phyloP scores from a whole-genome alignment of 2,113 vertebrate genomes.

The Mastomys coucha region DNA sequence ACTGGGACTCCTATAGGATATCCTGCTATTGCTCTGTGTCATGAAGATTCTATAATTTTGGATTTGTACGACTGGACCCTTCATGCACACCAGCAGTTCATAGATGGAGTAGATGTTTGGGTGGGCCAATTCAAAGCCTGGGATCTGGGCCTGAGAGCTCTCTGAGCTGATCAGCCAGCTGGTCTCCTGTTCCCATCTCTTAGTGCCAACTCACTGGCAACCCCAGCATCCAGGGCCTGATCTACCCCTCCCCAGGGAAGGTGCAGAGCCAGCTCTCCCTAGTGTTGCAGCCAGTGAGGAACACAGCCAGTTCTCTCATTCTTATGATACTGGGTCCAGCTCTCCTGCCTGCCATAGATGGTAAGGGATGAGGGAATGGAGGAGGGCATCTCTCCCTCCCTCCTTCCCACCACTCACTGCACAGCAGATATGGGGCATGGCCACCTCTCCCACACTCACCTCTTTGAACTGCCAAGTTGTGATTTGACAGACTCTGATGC shows the following conservation, averaged over 20 bases:
- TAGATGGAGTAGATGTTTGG: neutral
- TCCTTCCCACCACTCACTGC: no score
- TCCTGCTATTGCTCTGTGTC: neutral
- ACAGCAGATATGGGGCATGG: neutral
- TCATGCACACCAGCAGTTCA: neutral
- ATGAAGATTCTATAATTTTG: neutral
- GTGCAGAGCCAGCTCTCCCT: neutral
- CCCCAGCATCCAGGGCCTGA: neutral
- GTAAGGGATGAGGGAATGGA: neutral
- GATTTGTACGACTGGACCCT: neutral
- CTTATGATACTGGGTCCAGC: neutral
- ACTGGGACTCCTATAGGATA: neutral
- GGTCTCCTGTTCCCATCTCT: neutral
- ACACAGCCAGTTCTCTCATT: neutral
- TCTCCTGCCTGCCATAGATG: neutral
- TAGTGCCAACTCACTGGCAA: neutral
- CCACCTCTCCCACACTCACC: neutral
- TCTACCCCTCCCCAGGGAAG: neutral
- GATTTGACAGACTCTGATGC: constrained; percentile 48
- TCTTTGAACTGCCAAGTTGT: constrained; percentile 40
- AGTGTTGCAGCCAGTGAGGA: neutral
- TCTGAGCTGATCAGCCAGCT: neutral
- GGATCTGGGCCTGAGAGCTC: neutral
- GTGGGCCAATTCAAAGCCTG: neutral
- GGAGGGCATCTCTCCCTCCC: no score